These are phyloP conservation scores for Dysmachus trigonus DNA, from an alignment of 2,888 invertebrate genomes.

Conservation along the genomic window DNA sequence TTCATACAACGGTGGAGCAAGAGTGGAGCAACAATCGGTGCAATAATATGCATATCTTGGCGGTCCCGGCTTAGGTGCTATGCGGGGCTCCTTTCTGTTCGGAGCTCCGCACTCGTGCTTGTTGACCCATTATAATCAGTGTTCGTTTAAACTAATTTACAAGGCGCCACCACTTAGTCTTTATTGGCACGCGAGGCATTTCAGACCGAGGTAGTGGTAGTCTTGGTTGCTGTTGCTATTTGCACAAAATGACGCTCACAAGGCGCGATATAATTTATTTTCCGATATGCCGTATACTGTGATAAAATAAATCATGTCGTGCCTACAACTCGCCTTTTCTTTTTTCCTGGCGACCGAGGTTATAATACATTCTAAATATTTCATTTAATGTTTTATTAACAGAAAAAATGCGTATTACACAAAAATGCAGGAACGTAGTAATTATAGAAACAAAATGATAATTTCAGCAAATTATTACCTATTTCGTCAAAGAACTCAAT, in stretches of 20 bases:
- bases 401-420: too few relatives aligned
- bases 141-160: constrained; percentile 25
- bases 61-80: neutral
- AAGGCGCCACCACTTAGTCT: constrained; percentile 32
- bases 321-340: constrained; percentile 14
- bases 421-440: too few relatives aligned
- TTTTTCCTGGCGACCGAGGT: neutral
- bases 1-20: neutral
- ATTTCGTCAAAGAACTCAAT: too few relatives aligned
- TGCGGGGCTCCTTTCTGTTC: neutral
- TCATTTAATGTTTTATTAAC: too few relatives aligned
- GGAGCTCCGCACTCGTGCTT: neutral
- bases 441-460: too few relatives aligned
- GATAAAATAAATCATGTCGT: constrained; percentile 20
- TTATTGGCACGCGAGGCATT: constrained; percentile 23
- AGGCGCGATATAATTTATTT: constrained; percentile 13
- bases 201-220: neutral
- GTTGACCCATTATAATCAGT: neutral
- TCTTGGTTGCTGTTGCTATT: neutral
- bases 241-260: neutral
- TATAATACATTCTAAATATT: too few relatives aligned
- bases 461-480: too few relatives aligned
- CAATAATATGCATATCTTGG: neutral
- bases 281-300: neutral
- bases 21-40: neutral